These are phyloP conservation scores for Drosophila bipectinata DNA, from an alignment of 1,140 invertebrate genomes.

Conservation along the genomic window DNA sequence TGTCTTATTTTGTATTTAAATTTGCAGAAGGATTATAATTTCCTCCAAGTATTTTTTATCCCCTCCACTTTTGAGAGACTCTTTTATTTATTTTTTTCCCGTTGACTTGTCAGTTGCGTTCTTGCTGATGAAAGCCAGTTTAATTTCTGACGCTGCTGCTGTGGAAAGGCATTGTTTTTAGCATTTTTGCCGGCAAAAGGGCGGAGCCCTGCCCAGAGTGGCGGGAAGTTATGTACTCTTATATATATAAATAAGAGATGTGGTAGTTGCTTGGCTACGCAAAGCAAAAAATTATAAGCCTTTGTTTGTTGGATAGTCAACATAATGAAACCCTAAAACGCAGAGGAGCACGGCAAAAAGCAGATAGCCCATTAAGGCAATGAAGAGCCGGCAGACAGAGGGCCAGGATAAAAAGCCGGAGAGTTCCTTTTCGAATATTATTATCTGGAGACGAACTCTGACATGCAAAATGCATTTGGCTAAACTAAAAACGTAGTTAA, in stretches of 20 bases:
- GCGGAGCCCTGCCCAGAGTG: not conserved
- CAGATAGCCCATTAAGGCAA: conserved; percentile 53
- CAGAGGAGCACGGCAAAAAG: conserved; percentile 21
- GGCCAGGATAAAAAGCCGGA: conserved; percentile 25
- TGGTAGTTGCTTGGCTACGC: conserved; percentile 4
- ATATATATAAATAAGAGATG: conserved; percentile 32
- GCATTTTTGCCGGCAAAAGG: conserved; percentile 46
- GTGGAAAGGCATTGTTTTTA: conserved; percentile 57
- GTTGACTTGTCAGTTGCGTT: conserved; percentile 22
- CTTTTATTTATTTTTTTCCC: conserved; percentile 14
- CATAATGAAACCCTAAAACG: conserved; percentile 54
- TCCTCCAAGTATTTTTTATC: conserved; percentile 20
- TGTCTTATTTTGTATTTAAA: conserved; percentile 11
- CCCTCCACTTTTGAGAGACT: conserved; percentile 12
- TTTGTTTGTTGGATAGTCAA: conserved; percentile 60
- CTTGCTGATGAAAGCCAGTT: conserved; percentile 46
- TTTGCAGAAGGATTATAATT: conserved; percentile 53
- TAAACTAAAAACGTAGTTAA: conserved; percentile 69
- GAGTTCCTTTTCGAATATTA: conserved; percentile 48
- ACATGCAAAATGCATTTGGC: conserved; percentile 78
- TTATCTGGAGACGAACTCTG: conserved; percentile 68
- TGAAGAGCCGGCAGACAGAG: conserved; percentile 23
- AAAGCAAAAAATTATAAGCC: conserved; percentile 65
- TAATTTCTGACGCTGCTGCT: conserved; percentile 48
- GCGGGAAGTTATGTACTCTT: conserved; percentile 23